Percentiles rank a stretch among this genome's conserved stretches.
Conservation (phyloP, 2,888 invertebrate species). For the Dioctria rufipes region DNA sequence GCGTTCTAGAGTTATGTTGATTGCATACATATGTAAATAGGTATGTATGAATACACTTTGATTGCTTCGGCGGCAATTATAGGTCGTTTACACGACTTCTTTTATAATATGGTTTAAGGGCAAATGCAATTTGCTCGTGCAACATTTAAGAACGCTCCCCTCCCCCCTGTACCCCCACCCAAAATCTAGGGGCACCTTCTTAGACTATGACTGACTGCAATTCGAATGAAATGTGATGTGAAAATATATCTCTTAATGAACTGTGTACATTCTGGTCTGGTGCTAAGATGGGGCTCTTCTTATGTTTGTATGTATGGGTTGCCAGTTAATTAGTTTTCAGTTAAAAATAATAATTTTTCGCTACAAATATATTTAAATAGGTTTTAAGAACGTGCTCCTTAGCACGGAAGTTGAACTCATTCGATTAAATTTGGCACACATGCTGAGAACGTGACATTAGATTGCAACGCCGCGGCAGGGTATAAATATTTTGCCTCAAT, state of each 20-base stretch:
- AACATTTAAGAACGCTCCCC: constrained; percentile 3
- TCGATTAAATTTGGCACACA: constrained; percentile 7
- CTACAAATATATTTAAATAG: too few relatives aligned
- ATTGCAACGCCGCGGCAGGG: not conserved
- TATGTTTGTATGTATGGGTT: too few relatives aligned
- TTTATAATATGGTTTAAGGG: constrained; percentile 43
- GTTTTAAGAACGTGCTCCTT: not conserved
- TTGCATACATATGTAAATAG: constrained; percentile 23
- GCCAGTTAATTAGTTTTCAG: too few relatives aligned
- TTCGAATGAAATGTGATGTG: too few relatives aligned
- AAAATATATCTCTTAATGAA: too few relatives aligned
- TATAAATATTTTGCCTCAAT: constrained; percentile 20
- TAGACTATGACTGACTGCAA: too few relatives aligned
- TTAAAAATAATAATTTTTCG: too few relatives aligned
- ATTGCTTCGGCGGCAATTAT: constrained; percentile 42
- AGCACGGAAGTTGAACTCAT: constrained; percentile 26
- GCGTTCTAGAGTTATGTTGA: constrained; percentile 47
- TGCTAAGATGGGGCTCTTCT: too few relatives aligned
- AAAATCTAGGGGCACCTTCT: not conserved
- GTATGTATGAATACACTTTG: constrained; percentile 30
- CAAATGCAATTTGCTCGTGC: constrained; percentile 41
- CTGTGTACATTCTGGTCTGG: too few relatives aligned
- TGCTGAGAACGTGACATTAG: constrained; percentile 1
- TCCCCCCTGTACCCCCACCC: not conserved
- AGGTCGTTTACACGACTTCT: constrained; percentile 45